Base-by-base conservation (phyloP, 2,113 vertebrate genomes). In the Lota lota region DNA sequence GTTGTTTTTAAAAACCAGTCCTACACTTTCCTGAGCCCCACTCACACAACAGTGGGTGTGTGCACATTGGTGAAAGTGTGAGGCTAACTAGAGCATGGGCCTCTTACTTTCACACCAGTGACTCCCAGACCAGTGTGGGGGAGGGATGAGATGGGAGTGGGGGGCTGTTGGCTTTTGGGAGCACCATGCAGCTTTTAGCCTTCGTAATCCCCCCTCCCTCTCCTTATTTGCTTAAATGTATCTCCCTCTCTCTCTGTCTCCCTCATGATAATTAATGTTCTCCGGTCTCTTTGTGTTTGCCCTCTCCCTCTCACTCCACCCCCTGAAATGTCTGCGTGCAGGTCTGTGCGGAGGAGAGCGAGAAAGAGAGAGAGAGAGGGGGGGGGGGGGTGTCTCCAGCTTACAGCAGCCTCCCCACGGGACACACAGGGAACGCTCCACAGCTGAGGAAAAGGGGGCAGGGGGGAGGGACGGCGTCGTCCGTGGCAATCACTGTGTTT, bases 21-120 rank as follows among this genome's bases (percentile, higher is more conserved):
- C 28, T 33, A 33, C 28, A 5, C 28, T 33, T 33, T 33, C 28
- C 28, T 33, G 28, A 33, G 40, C 12, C 10, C 10, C 40, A 8
- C 53, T 3, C n/a, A n/a, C n/a, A 56, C 53, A n/a, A 53, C 53
- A n/a, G 4, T n/a, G n/a, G 5, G 1, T n/a, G 53, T 56, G 53
- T 56, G 14, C 70, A 33, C 28, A 33, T 4, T 33, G 28, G 47
- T 61, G 19, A 69, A 60, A 21, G 51, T 62, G 72, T 76, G 74
- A 80, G 79, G 71, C 76, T 81, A 88, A 89, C 68, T 88, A 83
- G 85, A 90, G 87, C 86, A 77, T 82, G 73, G 72, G 76, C 76
- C 61, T 74, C 73, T 90, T 87, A 89, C 81, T 90, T 80, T 83
- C 82, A 90, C 80, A 75, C 76, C 84, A 79, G 64, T 86, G 87